Evolutionary conservation across 1,140 invertebrate species (phyloP), one percentile per base, ranked within the genome.

Genomic region (Calliphora vicina): DNA sequence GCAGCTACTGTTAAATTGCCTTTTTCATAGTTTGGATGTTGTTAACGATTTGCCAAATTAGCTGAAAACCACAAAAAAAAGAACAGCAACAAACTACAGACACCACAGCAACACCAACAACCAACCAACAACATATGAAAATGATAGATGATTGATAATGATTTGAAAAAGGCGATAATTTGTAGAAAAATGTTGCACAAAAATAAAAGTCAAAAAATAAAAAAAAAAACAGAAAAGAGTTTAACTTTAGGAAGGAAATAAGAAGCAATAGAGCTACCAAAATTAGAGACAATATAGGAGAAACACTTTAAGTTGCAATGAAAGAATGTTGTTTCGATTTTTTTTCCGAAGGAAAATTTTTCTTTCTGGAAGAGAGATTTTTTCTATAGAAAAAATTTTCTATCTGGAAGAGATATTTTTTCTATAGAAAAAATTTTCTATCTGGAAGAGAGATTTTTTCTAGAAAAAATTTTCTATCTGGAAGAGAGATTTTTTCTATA

Each of bases 21-120:
- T 67, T 67, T 67, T 67, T 67, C n/a, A 67, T 67, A 67, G n/a
- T 67, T 67, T 67, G 61, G 61, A n/a, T 67, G 61, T 67, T 67
- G 61, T 67, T 67, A 67, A 67, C 61, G 61, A 67, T 67, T 67
- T 67, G 61, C 61, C 61, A 67, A 67, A 67, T 67, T 67, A 67
- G 61, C 20, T 67, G 61, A 67, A 67, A 67, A 23, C 61, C 61
- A 67, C 61, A 67, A 67, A 20, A 57, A 57, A 5, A 23, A 0
- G 5, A 67, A 10, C 10, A 67, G 20, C 4, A 23, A 67, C 61
- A 67, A 67, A 23, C 0, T 13, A 57, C 13, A 57, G 45, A 50
- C 12, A 50, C 12, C 45, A 5, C 10, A 57, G 0, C 50, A 57
- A 67, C 20, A 23, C 6, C 45, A 50, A 50, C 12, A 6, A 13